Conservation (phyloP, 2,113 vertebrate genomes). For the Tichodroma muraria region DNA sequence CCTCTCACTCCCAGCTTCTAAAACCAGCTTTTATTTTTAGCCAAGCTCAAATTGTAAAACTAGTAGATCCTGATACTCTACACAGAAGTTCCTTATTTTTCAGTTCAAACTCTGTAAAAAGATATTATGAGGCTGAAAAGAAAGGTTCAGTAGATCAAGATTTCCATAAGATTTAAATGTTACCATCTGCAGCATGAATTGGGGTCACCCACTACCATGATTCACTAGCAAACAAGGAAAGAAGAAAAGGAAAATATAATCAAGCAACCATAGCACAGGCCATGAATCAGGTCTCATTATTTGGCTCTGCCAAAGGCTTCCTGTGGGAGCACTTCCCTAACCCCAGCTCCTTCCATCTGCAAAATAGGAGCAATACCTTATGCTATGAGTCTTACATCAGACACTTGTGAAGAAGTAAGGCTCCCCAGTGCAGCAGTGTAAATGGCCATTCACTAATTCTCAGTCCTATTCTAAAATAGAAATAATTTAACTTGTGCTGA, state of each 20-base stretch:
- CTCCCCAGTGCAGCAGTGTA: not conserved
- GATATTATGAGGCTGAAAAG: not conserved
- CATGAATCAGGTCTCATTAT: slow-evolving; percentile 9
- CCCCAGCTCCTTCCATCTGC: not conserved
- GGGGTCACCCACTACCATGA: not conserved
- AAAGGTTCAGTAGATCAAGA: not conserved
- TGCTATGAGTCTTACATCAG: not conserved
- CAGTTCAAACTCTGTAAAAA: not conserved
- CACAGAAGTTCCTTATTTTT: not conserved
- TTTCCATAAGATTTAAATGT: slow-evolving; percentile 1
- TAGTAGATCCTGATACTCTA: not conserved
- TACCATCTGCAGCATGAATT: slow-evolving; percentile 24
- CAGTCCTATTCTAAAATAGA: not conserved
- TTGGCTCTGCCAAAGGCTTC: not conserved
- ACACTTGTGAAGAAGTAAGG: not conserved
- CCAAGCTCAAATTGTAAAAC: not conserved
- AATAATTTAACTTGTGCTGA: not conserved
- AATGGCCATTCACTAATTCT: not conserved
- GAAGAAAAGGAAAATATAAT: slow-evolving; percentile 16
- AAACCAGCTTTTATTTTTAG: not conserved
- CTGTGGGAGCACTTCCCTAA: not conserved
- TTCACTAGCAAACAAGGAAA: slow-evolving; percentile 13
- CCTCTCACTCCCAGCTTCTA: not conserved
- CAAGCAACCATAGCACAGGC: not conserved
- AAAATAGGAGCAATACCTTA: not conserved